Conservation (phyloP, 2,113 vertebrate species). For the Trogon melanurus region DNA sequence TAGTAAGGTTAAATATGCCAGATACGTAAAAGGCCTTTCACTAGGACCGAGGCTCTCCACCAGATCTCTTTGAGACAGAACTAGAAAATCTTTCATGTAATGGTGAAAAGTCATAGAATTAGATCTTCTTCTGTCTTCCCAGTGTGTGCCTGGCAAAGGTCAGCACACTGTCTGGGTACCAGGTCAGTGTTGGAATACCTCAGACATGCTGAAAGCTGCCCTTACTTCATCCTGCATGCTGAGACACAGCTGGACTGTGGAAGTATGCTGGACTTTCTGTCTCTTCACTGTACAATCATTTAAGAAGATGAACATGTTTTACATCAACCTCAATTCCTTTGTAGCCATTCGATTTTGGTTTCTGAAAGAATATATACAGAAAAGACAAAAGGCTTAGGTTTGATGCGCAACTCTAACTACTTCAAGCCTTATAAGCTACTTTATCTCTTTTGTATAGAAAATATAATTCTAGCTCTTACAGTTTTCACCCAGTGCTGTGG, state of each 20-base stretch:
- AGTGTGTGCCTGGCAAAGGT: background rate
- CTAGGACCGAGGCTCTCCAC: rapidly evolving
- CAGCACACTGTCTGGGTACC: background rate
- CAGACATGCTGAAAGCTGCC: background rate
- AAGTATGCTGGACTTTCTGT: slow-evolving; percentile 9
- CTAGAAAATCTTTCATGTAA: background rate
- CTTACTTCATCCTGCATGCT: background rate
- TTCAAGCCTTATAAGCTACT: background rate
- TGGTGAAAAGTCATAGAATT: background rate
- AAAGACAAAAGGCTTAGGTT: background rate
- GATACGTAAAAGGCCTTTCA: background rate
- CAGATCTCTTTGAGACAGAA: background rate
- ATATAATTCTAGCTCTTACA: background rate
- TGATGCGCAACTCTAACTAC: background rate
- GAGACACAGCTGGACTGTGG: background rate
- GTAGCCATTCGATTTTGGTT: background rate
- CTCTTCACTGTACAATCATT: background rate
- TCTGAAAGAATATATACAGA: background rate
- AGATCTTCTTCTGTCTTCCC: background rate
- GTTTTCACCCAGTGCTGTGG: background rate
- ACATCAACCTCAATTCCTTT: background rate
- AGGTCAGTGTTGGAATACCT: background rate
- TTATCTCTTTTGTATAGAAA: background rate
- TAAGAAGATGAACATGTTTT: background rate
- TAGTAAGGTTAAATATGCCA: background rate